These are phyloP conservation scores for Tholera decimalis DNA, from an alignment of 2,888 invertebrate species.

Conservation along the genomic window DNA sequence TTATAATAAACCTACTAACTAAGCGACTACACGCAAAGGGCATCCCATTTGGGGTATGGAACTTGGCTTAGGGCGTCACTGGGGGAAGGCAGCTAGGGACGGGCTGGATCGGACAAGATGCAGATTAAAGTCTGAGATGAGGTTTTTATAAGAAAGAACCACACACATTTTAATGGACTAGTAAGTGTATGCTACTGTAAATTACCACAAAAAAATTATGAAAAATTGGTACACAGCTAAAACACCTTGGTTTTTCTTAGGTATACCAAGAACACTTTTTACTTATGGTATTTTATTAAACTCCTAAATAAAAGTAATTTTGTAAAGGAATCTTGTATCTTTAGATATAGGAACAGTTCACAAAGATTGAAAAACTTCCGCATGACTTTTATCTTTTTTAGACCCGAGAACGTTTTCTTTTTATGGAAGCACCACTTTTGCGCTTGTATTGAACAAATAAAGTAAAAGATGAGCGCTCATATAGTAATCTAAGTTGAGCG, in stretches of 20 bases:
- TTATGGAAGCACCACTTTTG: slow-evolving; percentile 55
- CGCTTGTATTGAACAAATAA: slow-evolving; percentile 54
- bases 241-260: background rate
- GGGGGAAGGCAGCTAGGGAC: too few species aligned
- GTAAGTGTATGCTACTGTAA: background rate
- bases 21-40: too few species aligned
- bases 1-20: too few species aligned
- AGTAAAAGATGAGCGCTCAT: slow-evolving; percentile 45
- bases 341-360: slow-evolving; percentile 54
- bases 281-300: slow-evolving; percentile 16
- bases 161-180: background rate
- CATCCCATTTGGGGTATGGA: too few species aligned
- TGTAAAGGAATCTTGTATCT: slow-evolving; percentile 29
- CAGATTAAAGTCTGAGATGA: background rate
- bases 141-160: background rate
- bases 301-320: slow-evolving; percentile 14
- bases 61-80: too few species aligned
- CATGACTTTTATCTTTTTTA: slow-evolving; percentile 60
- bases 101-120: too few species aligned
- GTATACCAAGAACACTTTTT: background rate
- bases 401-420: slow-evolving; percentile 39
- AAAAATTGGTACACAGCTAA: background rate
- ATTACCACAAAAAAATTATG: too few species aligned
- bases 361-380: slow-evolving; percentile 65
- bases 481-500: slow-evolving; percentile 47